phyloP scores from a whole-genome alignment of 1,140 invertebrate species.

The Scylla paramamosain region DNA sequence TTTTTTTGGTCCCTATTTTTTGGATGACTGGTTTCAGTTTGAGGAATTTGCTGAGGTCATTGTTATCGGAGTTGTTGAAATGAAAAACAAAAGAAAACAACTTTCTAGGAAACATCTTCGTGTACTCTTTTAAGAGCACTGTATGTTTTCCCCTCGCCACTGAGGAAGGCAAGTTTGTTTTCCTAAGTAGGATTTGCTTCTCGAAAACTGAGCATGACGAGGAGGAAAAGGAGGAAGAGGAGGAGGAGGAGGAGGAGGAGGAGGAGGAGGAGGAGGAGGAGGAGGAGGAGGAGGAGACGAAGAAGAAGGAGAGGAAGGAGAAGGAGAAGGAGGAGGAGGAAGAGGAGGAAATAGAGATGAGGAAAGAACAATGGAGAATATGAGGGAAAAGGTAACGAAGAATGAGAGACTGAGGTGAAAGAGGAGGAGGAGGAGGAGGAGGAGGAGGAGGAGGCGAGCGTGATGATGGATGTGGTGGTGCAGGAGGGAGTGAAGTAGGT shows the following conservation, averaged over 20 bases:
- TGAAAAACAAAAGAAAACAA: no score
- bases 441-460: neutral
- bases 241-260: constrained; percentile 32
- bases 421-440: constrained; percentile 1
- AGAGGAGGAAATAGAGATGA: neutral
- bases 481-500: neutral
- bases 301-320: neutral
- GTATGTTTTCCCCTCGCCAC: no score
- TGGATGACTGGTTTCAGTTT: no score
- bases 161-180: no score
- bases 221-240: neutral
- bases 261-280: constrained; percentile 17
- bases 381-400: neutral
- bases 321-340: neutral
- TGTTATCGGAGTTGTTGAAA: no score
- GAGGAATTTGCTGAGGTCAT: no score
- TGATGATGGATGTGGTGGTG: neutral
- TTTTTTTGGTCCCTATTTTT: no score
- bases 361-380: neutral
- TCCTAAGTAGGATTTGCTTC: no score
- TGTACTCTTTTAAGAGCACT: no score
- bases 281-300: constrained; percentile 28
- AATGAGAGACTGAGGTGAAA: neutral
- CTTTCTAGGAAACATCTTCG: no score
- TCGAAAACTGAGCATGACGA: neutral